Base-by-base conservation (phyloP, 2,888 invertebrate species). In the Caradrina kadenii region DNA sequence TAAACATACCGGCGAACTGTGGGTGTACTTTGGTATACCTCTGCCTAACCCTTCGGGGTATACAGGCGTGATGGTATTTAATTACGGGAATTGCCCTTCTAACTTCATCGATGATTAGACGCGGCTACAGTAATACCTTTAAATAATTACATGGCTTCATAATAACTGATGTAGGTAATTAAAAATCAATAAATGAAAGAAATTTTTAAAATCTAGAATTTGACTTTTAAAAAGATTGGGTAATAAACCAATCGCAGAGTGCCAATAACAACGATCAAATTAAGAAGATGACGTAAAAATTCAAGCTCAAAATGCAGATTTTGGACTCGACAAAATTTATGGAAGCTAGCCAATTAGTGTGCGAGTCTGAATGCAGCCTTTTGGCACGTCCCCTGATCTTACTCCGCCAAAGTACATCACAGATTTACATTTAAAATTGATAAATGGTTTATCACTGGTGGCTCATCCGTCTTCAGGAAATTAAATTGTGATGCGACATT, bases 341-440 rank as follows among this genome's bases (percentile, higher is more conserved):
- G 67, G 79, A 69, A 63, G n/a, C 55, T 19, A 54, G 73, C 69
- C 82, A 82, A 84, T 82, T 82, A 82, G 79, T 58, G 39, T 39
- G 21, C 45, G 42, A 58, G 52, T 56, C 60, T 58, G 55, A 69
- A 68, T 76, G 76, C 73, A 76, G 69, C 49, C 39, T 73, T 84
- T 84, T 82, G 82, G 82, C 84, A 82, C 75, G 67, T 56, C 62
- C 60, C 59, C 55, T 52, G 55, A 53, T 76, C 64, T 55, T 71
- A 60, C 61, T 49, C 52, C 42, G 52, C 62, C 49, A 39, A 66
- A 82, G 75, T 68, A 73, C 80, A 75, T 84, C 75, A 56, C 35
- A 62, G 64, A 82, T 82, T 84, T 82, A 76, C 69, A 82, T 84
- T 84, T 80, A 60, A 82, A 84, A 82, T 82, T 82, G 74, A 76